Conservation (phyloP, 2,113 vertebrate genomes). For the Dermatemys mawii region DNA sequence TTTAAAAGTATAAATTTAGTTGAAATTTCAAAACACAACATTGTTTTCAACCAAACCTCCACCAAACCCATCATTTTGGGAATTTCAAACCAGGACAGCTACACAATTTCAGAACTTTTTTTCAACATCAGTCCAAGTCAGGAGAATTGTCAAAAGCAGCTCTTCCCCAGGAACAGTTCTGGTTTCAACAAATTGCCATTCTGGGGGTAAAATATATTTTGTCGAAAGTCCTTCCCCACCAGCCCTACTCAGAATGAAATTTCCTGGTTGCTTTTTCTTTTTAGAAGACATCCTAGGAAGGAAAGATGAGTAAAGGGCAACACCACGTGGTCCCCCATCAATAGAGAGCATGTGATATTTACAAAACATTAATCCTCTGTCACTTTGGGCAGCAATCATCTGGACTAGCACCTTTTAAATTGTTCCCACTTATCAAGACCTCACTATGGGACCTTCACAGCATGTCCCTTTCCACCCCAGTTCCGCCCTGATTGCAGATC, state of each 20-base stretch:
- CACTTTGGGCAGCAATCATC: fast-evolving
- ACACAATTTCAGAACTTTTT: not conserved
- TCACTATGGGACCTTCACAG: not conserved
- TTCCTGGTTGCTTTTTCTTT: fast-evolving
- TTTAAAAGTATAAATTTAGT: conserved; percentile 2
- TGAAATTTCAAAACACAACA: conserved; percentile 12
- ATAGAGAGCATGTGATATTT: not conserved
- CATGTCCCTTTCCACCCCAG: not conserved
- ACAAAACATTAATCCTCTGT: fast-evolving
- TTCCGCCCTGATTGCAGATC: fast-evolving
- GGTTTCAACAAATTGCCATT: not conserved
- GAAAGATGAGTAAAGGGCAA: fast-evolving
- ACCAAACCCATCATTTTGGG: not conserved
- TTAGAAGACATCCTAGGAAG: not conserved
- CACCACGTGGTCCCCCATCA: not conserved
- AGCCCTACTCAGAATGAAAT: not conserved
- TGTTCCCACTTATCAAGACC: not conserved
- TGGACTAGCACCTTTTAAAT: not conserved
- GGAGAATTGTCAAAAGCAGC: conserved; percentile 10
- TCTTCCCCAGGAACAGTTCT: not conserved
- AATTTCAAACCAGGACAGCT: not conserved
- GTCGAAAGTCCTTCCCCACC: not conserved
- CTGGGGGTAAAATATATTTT: not conserved
- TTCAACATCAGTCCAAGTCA: not conserved
- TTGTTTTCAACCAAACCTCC: not conserved